Base-by-base conservation (phyloP, 1,140 invertebrate species). In the Drosophila santomea region DNA sequence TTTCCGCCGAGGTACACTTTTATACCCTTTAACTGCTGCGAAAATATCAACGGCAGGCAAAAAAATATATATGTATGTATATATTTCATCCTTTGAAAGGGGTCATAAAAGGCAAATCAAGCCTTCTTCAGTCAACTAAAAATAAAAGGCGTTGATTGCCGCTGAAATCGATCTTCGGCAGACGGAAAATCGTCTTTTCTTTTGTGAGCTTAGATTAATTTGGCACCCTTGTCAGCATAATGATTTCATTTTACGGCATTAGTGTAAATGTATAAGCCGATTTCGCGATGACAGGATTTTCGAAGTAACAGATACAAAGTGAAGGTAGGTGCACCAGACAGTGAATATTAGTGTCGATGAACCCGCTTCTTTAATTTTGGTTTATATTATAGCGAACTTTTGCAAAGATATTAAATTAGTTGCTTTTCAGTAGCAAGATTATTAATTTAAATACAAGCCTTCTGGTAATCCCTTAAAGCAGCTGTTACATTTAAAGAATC, bases 51-150 rank as follows among this genome's bases (percentile, higher is more conserved):
- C 60, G 48, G 47, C 38, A 51, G 43, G 23, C 36, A 41, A 20
- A 51, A 55, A 63, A 39, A 48, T 20, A 20, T 20, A 20, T 20
- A 20, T 20, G 2, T 20, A 20, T 14, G 8, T 14, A 4, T 4
- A 14, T 51, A 67, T 75, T 56, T 75, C 44, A 75, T 38, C 60
- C 52, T 28, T n/a, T 36, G 38, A 43, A 44, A 20, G 48, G 44
- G 57, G 48, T 66, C 48, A 61, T 75, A 67, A 67, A 66, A 66
- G 43, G 50, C 64, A 52, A 64, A 80, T 74, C 51, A 84, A 73
- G 45, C 25, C 28, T 15, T 20, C n/a, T 20, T 20, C 47, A 54
- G 51, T 71, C 43, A 11, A 63, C 63, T 32, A n/a, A 59, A 43
- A 35, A 23, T 25, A 28, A 77, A 56, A 58, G 45, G 45, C 59